Conservation (phyloP, 2,797 vertebrate genomes). For the Alfaro cultratus region DNA sequence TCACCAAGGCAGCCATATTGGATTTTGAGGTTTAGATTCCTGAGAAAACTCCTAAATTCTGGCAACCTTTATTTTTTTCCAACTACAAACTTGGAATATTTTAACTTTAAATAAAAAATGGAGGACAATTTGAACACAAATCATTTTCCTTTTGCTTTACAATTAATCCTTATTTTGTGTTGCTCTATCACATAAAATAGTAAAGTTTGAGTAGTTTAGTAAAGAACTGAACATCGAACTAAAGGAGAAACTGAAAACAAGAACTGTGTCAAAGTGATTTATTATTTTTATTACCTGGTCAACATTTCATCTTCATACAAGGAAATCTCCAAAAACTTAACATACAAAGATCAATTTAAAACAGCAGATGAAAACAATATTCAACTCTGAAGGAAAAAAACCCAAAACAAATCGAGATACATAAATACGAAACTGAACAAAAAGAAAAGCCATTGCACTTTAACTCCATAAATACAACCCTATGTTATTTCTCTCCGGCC, state of each 20-base stretch:
- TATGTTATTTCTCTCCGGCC: neutral
- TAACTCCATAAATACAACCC: slow-evolving; percentile 69
- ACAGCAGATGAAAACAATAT: slow-evolving; percentile 53
- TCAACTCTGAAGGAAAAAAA: slow-evolving; percentile 21
- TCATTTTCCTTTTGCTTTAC: neutral
- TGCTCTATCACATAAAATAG: neutral
- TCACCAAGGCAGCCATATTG: neutral
- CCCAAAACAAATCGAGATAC: slow-evolving; percentile 25
- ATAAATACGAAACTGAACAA: slow-evolving; percentile 66
- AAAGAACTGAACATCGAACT: neutral
- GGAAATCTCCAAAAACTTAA: slow-evolving; percentile 57
- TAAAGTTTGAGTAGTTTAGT: neutral
- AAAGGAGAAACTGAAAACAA: neutral
- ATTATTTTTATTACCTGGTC: slow-evolving; percentile 65
- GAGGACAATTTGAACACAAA: neutral
- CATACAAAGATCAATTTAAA: slow-evolving; percentile 55
- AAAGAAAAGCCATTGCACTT: slow-evolving; percentile 66
- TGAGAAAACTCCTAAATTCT: neutral
- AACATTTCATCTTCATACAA: slow-evolving; percentile 66
- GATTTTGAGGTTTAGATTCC: neutral
- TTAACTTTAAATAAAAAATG: neutral
- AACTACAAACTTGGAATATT: neutral
- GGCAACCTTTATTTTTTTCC: neutral
- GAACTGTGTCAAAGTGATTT: slow-evolving; percentile 68
- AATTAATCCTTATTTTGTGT: neutral